Percentiles rank a stretch among this genome's conserved stretches.
phyloP scores from a whole-genome alignment of 2,797 vertebrate species.

The Manis pentadactyla region DNA sequence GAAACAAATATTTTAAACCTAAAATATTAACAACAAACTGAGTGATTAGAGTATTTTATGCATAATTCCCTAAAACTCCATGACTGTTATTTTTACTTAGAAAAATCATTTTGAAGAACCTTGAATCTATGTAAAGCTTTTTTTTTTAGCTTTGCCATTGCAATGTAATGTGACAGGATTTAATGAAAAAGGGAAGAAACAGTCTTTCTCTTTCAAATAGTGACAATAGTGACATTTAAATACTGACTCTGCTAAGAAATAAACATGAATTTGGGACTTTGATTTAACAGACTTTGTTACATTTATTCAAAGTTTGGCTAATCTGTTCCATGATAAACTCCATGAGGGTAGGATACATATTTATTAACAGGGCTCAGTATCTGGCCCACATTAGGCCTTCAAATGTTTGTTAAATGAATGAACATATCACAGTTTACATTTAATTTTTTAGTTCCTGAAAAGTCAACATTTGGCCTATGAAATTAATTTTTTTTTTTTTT shows the following conservation, averaged over 20 bases:
- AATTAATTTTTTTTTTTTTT: not conserved
- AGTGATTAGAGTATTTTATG: not conserved
- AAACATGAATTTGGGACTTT: not conserved
- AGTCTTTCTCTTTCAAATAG: not conserved
- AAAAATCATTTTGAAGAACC: not conserved
- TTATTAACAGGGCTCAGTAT: not conserved
- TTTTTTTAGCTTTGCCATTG: not conserved
- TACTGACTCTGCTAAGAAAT: not conserved
- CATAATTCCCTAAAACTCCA: not conserved
- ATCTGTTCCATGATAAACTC: not conserved
- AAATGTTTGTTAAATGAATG: not conserved
- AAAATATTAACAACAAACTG: not conserved
- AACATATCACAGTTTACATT: not conserved
- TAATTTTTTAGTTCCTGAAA: not conserved
- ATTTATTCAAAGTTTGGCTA: not conserved
- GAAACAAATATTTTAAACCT: constrained; percentile 29
- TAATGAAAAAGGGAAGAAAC: not conserved
- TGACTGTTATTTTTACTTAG: constrained; percentile 23
- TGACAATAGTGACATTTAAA: not conserved
- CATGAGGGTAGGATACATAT: not conserved
- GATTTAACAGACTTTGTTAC: not conserved
- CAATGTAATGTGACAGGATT: not conserved
- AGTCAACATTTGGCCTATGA: not conserved
- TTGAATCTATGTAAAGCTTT: not conserved
- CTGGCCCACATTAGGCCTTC: not conserved